Conservation (phyloP, 2,113 vertebrate species). For the Poeciliopsis prolifica region DNA sequence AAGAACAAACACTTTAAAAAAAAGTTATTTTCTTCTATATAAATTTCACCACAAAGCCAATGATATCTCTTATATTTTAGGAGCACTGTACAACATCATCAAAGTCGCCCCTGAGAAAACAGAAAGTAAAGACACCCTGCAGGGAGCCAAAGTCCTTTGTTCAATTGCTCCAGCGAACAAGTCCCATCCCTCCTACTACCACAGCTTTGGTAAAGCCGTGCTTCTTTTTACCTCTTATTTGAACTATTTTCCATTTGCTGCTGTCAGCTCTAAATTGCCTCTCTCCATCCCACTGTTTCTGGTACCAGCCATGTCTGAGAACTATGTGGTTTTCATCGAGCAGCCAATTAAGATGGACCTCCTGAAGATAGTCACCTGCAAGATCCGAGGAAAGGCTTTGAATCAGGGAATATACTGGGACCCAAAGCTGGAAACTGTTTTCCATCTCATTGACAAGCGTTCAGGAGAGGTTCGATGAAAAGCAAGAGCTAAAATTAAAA, state of each 20-base stretch:
- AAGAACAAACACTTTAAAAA: no score
- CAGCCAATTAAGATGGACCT: conserved; percentile 91
- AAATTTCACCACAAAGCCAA: background rate
- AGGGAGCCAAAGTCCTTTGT: conserved; percentile 87
- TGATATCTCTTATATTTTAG: conserved; percentile 62
- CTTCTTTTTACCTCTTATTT: background rate
- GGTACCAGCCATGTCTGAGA: conserved; percentile 89
- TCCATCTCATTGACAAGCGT: conserved; percentile 88
- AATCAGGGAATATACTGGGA: conserved; percentile 88
- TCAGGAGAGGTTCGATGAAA: conserved; percentile 84
- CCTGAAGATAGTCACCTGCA: conserved; percentile 85
- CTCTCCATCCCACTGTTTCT: background rate
- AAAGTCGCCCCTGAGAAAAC: conserved; percentile 82
- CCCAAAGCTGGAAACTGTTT: conserved; percentile 85
- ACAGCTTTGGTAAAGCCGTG: conserved; percentile 88
- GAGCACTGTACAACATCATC: conserved; percentile 89
- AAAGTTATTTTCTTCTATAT: background rate
- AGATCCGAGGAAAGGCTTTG: conserved; percentile 80
- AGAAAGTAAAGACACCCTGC: conserved; percentile 73
- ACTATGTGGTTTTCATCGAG: conserved; percentile 93
- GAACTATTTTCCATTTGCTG: background rate
- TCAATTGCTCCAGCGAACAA: conserved; percentile 83
- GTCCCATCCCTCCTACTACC: conserved; percentile 91
- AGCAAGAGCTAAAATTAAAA: background rate
- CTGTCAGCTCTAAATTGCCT: background rate